These are phyloP conservation scores for Toxotes lorentzi DNA, from an alignment of 2,797 vertebrate species.

Conservation along the genomic window DNA sequence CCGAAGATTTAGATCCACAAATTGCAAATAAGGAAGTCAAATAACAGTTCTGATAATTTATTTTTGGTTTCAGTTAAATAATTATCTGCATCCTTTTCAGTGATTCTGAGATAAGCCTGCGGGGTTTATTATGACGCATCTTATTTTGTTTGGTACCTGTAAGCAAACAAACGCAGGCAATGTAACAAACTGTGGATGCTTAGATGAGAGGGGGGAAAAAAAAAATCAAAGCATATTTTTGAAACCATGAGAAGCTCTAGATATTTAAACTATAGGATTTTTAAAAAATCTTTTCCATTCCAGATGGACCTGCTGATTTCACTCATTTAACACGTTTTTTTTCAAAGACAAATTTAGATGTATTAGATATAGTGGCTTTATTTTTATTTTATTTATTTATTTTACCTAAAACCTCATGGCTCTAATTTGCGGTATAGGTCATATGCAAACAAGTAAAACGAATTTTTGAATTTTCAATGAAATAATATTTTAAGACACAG, in stretches of 20 bases:
- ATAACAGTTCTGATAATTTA: not conserved
- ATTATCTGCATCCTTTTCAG: not conserved
- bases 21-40: not conserved
- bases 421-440: not conserved
- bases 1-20: not conserved
- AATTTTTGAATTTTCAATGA: not conserved
- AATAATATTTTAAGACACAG: too few species aligned
- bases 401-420: not conserved
- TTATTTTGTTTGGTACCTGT: conserved; percentile 17
- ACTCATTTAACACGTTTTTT: not conserved
- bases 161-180: not conserved
- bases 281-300: not conserved
- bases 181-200: not conserved
- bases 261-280: not conserved
- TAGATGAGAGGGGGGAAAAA: not conserved
- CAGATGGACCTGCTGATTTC: not conserved
- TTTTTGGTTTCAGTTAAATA: not conserved
- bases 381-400: not conserved
- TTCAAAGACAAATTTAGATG: not conserved
- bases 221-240: too few species aligned
- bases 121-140: not conserved
- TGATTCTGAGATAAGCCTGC: not conserved
- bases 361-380: too few species aligned
- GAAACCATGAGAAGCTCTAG: not conserved
- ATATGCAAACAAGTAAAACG: not conserved